Base-by-base conservation (phyloP, 2,797 vertebrate species). In the Fundulus diaphanus region DNA sequence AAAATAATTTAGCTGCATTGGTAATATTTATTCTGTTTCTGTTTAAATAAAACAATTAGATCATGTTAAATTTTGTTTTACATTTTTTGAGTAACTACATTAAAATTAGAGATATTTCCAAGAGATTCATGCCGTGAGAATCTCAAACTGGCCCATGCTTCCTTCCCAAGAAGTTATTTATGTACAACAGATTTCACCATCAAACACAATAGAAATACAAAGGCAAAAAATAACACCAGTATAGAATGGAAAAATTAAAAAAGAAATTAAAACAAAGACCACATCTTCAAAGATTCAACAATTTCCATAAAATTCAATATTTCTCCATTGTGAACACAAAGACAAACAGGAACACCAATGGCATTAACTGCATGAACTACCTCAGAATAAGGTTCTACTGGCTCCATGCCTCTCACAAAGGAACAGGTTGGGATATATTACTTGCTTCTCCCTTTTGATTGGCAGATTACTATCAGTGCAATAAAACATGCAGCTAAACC, bases 331-430 rank as follows among this genome's bases (percentile, higher is more conserved):
- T 13, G 11, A 63, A 40, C 33, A 63, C 33, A 63, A 40, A 40
- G 37, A 3, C 6, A 61, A 70, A 44, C 3, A 71, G 18, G 33
- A 68, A 2, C 31, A 59, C 4, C 57, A 59, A 56, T 5, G 27
- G 56, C 46, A 49, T 69, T 66, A 42, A 61, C 66, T 61, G 35
- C 20, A 73, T n/a, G 27, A 35, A 57, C 9, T 6, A 79, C 68
- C 13, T 66, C 37, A 42, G 20, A 63, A 44, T 27, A 44, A 42
- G 1, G 6, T 49, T 70, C 22, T 48, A 11, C 7, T 35, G 40
- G 6, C 1, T 46, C 48, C 69, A 37, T 35, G 7, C 65, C 22
- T 1, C 6, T 0, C 35, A 57, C 20, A 73, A 67, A 0, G 1
- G n/a, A 54, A 2, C 42, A 67, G 37, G 66, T 20, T 27, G 9